Evolutionary conservation across 1,140 invertebrate genomes (phyloP), one percentile per base, ranked within the genome.

Genomic region (Xylocopa sonorina): DNA sequence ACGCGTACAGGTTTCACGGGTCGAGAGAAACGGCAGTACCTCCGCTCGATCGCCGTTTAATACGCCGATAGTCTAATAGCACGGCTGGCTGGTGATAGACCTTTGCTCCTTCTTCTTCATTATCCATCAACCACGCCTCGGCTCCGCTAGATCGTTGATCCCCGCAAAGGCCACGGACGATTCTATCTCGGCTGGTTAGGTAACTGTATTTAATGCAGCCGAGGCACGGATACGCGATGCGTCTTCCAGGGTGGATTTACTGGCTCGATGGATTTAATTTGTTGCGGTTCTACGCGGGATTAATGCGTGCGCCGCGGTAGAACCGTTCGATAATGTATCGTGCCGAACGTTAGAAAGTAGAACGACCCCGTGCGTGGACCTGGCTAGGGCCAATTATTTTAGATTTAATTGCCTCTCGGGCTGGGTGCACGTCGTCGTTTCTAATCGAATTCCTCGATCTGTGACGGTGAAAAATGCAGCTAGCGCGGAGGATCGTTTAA

Each of bases 101-200:
- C 83, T 85, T 85, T 85, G 83, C 84, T 82, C 84, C 83, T 85
- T 84, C 83, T 69, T 85, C 79, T 85, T 85, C 83, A 85, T 85
- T 85, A 85, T 64, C 79, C 69, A 50, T 82, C 69, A 51, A 69
- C 82, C 82, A 84, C 74, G 84, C 83, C 84, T 85, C 53, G 74
- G 62, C 75, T 85, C 69, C 58, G 43, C 50, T 43, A 63, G 84
- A 85, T 81, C 78, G 64, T 85, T 84, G 83, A 85, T 85, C 78
- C 69, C 66, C 12, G 50, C 12, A 29, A 67, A 55, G 62, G 75
- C 63, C 55, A 34, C 34, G 41, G 55, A 67, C 71, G 75, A 83
- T 83, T 71, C 53, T 64, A 68, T 79, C 81, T 72, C 50, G 50
- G 34, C 24, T 72, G 51, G 43, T 69, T 51, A 48, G 50, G 46